Evolutionary conservation across 2,888 invertebrate species (phyloP), one percentile per base, ranked within the genome.

Genomic region (Gisinianus flammeolus): DNA sequence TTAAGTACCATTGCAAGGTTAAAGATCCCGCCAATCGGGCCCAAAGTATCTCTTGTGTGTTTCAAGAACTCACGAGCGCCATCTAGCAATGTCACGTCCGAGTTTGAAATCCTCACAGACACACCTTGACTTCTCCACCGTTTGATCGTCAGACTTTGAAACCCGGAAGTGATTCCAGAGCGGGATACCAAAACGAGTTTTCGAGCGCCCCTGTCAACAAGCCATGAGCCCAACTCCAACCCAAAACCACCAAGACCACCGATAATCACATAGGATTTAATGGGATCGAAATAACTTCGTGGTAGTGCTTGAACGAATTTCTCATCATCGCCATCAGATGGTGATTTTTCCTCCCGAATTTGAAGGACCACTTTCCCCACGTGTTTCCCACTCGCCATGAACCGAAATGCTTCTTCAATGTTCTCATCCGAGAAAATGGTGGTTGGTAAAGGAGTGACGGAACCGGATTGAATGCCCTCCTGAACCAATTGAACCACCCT

Each of bases 21-120:
- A 89, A 98, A 98, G 79, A 98, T 92, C 83, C 93, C 96, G 79
- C 94, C 95, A 79, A 95, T 90, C 67, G 92, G 88, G 22, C 89
- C 90, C 16, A 93, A 91, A 85, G 90, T 90, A 2, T 6, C 8
- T 70, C 89, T 44, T 10, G 16, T 33, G n/a, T 31, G n/a, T 10
- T 24, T 2, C 24, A 76, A 24, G 8, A 76, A 35, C 2, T 69
- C 35, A 24, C 69, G 33, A 12, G 76, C 76, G 8, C 8, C 56
- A 8, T 28, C 28, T 5, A 24, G 30, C 16, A 26, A 10, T 12
- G 76, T 28, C 58, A 76, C 19, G 44, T 69, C 56, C 1, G 26
- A 22, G 12, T 8, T 64, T 8, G 74, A 66, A 3, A 66, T 74
- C 8, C 6, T n/a, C 6, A 74, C 74, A 6, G 31, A 10, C 2